These are phyloP conservation scores for Drosophila parabipectinata DNA, from an alignment of 1,140 invertebrate genomes.

Conservation along the genomic window DNA sequence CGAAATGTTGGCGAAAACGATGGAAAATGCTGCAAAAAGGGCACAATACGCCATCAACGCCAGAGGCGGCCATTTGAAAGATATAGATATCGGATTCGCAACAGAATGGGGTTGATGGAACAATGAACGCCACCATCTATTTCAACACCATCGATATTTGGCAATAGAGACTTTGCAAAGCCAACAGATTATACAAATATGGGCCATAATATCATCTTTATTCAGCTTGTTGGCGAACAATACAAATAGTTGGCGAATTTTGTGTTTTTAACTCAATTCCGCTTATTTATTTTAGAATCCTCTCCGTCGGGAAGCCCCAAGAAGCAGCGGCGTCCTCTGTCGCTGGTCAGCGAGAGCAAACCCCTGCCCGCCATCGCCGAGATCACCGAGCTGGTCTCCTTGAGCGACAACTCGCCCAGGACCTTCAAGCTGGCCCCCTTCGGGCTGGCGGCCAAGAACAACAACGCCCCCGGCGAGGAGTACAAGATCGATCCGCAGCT, in stretches of 20 bases:
- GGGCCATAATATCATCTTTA: not conserved
- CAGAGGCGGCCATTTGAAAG: too few species aligned
- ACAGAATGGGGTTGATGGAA: not conserved
- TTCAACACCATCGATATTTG: not conserved
- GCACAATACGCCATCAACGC: too few species aligned
- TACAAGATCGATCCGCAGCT: constrained; percentile 83
- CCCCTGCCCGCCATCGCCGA: constrained; percentile 85
- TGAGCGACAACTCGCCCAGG: constrained; percentile 83
- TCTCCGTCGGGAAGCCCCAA: constrained; percentile 86
- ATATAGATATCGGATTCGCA: not conserved
- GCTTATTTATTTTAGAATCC: constrained; percentile 82
- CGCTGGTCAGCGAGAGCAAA: constrained; percentile 84
- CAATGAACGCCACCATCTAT: not conserved
- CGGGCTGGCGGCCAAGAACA: constrained; percentile 63
- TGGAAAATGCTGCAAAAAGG: too few species aligned
- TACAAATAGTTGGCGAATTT: not conserved
- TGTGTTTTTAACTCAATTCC: not conserved
- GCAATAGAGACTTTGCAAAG: not conserved
- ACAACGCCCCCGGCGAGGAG: constrained; percentile 64
- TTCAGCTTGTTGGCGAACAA: not conserved
- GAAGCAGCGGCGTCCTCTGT: constrained; percentile 85
- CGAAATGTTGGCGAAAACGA: too few species aligned
- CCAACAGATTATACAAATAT: not conserved
- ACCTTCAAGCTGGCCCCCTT: constrained; percentile 78
- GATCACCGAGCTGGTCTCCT: constrained; percentile 85